phyloP scores from a whole-genome alignment of 2,797 vertebrate genomes.

The Argya squamiceps region DNA sequence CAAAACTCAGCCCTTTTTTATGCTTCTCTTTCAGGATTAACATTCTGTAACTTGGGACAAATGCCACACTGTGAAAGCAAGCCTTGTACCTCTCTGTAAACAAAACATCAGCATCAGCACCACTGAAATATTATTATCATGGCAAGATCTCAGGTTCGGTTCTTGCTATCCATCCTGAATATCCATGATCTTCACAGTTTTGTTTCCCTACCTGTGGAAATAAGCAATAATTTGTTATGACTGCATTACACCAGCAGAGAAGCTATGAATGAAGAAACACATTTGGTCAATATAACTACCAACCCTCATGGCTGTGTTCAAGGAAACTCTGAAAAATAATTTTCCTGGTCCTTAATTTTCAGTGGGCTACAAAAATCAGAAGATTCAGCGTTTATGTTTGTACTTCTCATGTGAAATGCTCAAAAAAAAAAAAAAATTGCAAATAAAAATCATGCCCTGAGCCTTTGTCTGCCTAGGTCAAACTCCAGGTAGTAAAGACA shows the following conservation, averaged over 20 bases:
- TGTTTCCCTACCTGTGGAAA: neutral
- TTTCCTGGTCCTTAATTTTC: neutral
- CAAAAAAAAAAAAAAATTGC: neutral
- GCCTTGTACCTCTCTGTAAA: neutral
- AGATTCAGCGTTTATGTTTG: neutral
- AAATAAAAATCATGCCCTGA: neutral
- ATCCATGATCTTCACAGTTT: neutral
- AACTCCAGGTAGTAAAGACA: neutral
- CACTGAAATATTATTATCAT: neutral
- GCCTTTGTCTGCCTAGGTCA: neutral
- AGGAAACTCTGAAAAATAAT: neutral
- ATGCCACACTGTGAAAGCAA: neutral
- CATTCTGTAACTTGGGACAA: neutral
- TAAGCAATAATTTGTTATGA: neutral
- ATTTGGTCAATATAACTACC: neutral
- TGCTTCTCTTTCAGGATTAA: neutral
- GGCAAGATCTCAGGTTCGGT: neutral
- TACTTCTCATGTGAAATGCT: neutral
- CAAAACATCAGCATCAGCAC: neutral
- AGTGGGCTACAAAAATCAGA: neutral
- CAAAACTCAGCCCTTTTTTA: neutral
- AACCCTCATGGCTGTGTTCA: accelerated
- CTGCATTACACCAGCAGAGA: neutral
- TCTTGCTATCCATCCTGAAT: neutral
- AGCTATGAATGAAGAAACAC: neutral